Base-by-base conservation (phyloP, 2,113 vertebrate genomes). In the Morone chrysops region DNA sequence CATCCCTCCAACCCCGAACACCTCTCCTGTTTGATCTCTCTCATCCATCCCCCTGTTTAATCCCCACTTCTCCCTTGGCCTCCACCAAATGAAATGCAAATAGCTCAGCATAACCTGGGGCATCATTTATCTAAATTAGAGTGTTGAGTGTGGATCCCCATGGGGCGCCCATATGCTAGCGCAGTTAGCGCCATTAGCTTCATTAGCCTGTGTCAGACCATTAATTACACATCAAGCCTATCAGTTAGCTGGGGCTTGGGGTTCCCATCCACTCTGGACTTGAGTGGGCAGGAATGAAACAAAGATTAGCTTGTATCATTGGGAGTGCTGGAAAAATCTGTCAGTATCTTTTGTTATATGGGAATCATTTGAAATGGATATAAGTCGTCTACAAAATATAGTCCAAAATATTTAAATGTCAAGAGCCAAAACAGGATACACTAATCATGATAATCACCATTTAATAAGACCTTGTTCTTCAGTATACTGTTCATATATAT, bases 61-160 rank as follows among this genome's bases (percentile, higher is more conserved):
- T 91, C 90, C 88, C 62, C 5, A 25, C 51, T 75, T 82, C 81
- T 88, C 89, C 72, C 78, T 43, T 62, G 80, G 90, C 85, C 81
- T 86, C 80, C 80, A 62, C 70, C 69, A 91, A 92, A 94, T 92
- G 76, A 93, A 94, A 94, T 91, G 89, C 92, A 93, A 94, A 95
- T 90, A 92, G 75, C 77, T 62, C 89, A 25, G 84, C 88, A 85
- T 88, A 91, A 93, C 94, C 92, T 86, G 85, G 87, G 91, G 92
- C 87, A 17, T 90, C 93, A 91, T 94, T 95, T 94, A 94, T 94
- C 91, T 93, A 94, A 94, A 94, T 94, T 95, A 93, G 90, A 89
- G 84, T 13, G 80, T 75, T 9, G 80, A 90, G 87, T 83, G 85
- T 72, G 78, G 82, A 93, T 92, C 90, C 93, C 90, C 86, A 89